Evolutionary conservation across 2,888 invertebrate species (phyloP), one percentile per base, ranked within the genome.

Genomic region (Sipha maydis): DNA sequence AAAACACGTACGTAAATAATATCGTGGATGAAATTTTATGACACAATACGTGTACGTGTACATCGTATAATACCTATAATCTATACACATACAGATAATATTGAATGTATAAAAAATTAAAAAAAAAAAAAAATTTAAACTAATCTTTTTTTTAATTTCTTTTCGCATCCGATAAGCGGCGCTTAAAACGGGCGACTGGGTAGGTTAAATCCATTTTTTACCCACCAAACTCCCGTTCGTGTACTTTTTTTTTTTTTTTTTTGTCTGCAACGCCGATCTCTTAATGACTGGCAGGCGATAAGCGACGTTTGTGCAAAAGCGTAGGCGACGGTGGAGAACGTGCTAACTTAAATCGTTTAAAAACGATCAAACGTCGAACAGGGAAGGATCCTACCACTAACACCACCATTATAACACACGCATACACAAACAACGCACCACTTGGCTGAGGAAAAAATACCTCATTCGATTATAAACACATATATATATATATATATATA

Each of bases 281-380:
- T 61, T 80, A 75, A 75, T 80, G 86, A 88, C 86, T 56, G 67
- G 61, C 31, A 17, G 21, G 25, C 80, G 86, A 88, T 88, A 80
- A 88, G 80, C 61, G 61, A 9, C 25, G 61, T 19, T 48, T 48
- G 48, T 48, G 61, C 61, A 5, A 25, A 21, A 25, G 61, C 86
- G 86, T 80, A n/a, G 28, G 28, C 48, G 17, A 28, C 41, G 28
- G 41, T 9, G 21, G 9, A 34, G 71, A 21, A 28, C 14, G 80
- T 14, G 61, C 5, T 67, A 61, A 41, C 86, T 41, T 61, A 80
- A 88, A 88, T 80, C 86, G 86, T 82, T 88, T 88, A 80, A 82
- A 88, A 88, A 80, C 86, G 86, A 88, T 88, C 86, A 79, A 79
- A 88, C 79, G 41, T 73, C 69, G 75, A 67, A 28, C 28, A 17